phyloP scores from a whole-genome alignment of 2,113 vertebrate species.

The Gnathonemus longibarbis region DNA sequence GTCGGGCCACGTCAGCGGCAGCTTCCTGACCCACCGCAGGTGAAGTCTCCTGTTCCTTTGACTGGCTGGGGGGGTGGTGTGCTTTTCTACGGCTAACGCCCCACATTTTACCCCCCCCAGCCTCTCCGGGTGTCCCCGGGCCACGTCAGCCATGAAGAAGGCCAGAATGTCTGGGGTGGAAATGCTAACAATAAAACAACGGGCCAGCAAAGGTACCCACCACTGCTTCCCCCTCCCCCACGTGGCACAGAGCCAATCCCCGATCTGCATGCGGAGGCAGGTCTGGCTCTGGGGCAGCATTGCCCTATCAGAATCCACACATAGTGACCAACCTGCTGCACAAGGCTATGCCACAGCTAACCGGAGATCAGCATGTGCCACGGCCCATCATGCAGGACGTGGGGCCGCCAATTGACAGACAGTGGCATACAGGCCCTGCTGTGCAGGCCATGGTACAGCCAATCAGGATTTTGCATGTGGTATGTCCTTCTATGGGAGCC shows the following conservation, averaged over 20 bases:
- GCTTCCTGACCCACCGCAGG: conserved; percentile 96
- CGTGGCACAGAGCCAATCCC: background rate
- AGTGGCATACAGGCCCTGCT: background rate
- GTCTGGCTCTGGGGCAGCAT: background rate
- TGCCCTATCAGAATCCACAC: background rate
- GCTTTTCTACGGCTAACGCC: background rate
- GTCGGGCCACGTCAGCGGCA: conserved; percentile 93
- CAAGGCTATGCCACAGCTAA: background rate
- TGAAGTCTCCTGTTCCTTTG: conserved; percentile 44
- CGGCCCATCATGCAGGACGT: background rate
- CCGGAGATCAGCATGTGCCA: background rate
- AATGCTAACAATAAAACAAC: conserved; percentile 95
- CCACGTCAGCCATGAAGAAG: conserved; percentile 95
- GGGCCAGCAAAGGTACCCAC: conserved; percentile 82
- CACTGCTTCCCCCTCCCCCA: background rate
- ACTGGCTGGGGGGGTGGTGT: background rate
- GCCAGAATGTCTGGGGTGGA: conserved; percentile 88
- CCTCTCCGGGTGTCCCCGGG: conserved; percentile 91
- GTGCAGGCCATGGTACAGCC: background rate
- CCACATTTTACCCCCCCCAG: conserved; percentile 52
- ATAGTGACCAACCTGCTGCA: background rate
- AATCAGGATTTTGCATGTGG: conserved; percentile 3
- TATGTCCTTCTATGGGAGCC: background rate
- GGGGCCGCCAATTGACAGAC: background rate
- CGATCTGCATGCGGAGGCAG: background rate